Evolutionary conservation across 2,113 vertebrate species (phyloP).

Genomic region (Acanthisitta chloris): DNA sequence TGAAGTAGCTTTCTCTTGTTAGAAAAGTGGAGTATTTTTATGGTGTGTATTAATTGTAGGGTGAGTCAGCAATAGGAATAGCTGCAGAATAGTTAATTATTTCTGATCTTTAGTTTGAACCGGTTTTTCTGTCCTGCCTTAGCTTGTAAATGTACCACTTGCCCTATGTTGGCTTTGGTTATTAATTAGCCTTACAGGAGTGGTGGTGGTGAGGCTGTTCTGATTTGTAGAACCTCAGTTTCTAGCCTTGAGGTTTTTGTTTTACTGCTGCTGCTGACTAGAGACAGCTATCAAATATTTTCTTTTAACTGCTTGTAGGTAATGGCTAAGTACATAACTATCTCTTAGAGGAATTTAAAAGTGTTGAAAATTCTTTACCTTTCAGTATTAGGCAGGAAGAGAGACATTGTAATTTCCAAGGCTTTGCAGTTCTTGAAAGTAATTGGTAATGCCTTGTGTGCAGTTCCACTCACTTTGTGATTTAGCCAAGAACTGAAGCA

Average conservation of each 20-base stretch:
- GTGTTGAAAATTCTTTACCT: neutral
- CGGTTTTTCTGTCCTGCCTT: neutral
- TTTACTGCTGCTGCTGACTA: neutral
- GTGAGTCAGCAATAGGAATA: neutral
- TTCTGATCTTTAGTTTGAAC: neutral
- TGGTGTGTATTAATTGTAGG: neutral
- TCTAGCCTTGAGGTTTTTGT: neutral
- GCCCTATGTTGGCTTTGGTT: neutral
- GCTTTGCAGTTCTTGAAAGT: neutral
- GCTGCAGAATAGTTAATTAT: neutral
- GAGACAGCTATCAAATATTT: neutral
- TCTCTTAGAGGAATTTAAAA: neutral
- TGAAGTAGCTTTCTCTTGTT: neutral
- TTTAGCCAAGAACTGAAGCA: neutral
- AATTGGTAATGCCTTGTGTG: neutral
- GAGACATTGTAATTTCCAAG: neutral
- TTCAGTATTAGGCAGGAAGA: neutral
- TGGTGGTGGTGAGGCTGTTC: neutral
- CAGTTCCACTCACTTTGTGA: neutral
- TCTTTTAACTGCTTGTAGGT: neutral
- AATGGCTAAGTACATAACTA: neutral
- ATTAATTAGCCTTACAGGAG: neutral
- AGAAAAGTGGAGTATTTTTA: neutral
- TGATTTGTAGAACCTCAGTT: neutral
- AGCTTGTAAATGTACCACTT: neutral